A percentile compares a stretch with the other conserved stretches of the same genome.
Evolutionary conservation across 2,113 vertebrate genomes (phyloP).

Genomic region (Toxotes chatareus): DNA sequence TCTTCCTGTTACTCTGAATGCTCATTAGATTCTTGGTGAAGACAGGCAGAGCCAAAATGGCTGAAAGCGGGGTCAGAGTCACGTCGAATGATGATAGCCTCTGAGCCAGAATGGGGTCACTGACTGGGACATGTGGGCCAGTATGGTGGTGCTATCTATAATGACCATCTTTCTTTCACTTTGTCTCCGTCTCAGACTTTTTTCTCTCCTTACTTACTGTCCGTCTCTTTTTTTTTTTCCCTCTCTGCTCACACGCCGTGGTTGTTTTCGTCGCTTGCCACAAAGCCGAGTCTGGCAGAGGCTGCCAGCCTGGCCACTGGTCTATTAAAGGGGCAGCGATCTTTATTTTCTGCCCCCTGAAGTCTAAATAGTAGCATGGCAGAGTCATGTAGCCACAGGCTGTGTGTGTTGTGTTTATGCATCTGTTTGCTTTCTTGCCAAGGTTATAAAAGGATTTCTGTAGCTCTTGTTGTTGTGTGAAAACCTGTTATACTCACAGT

Average conservation of each 20-base stretch:
- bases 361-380: conserved; percentile 19
- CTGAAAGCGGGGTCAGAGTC: conserved; percentile 39
- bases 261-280: not conserved
- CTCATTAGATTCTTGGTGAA: conserved; percentile 48
- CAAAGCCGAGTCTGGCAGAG: conserved; percentile 26
- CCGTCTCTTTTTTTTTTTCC: not conserved
- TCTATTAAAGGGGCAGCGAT: conserved; percentile 51
- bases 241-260: not conserved
- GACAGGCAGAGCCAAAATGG: conserved; percentile 51
- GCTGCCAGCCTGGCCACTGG: conserved; percentile 17
- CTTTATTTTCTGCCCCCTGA: conserved; percentile 32
- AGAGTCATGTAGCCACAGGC: conserved; percentile 27
- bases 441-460: conserved; percentile 38
- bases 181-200: not conserved
- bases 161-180: conserved; percentile 2
- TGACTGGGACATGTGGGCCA: not conserved
- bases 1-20: conserved; percentile 26
- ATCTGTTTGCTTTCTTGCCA: conserved; percentile 31
- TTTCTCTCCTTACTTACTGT: not conserved
- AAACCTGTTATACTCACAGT: not conserved
- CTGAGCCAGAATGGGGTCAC: conserved; percentile 33
- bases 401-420: conserved; percentile 10
- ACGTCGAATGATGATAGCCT: conserved; percentile 3
- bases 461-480: not conserved
- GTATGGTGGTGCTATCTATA: not conserved